A percentile compares a stretch with the other conserved stretches of the same genome.
Evolutionary conservation across 1,140 invertebrate species (phyloP).

Genomic region (Diorhabda elongata): DNA sequence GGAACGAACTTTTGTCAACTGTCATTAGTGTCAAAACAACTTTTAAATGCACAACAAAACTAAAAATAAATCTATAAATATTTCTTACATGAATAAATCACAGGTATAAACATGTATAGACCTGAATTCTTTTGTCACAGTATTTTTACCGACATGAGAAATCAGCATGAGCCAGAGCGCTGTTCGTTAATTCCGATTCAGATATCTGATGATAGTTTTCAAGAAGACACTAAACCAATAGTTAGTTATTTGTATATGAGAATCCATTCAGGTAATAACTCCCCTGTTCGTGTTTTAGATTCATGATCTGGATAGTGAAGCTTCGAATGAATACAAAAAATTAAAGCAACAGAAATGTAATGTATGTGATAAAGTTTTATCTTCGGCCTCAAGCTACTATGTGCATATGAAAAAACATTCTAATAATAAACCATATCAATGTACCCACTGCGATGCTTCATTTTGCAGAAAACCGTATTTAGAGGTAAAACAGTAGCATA

Average conservation of each 20-base stretch:
- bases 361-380: conserved; percentile 70
- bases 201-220: background rate
- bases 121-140: conserved; percentile 15
- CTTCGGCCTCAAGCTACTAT: conserved; percentile 71
- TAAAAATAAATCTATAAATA: too few relatives aligned
- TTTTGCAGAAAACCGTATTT: conserved; percentile 64
- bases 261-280: background rate
- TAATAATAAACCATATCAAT: conserved; percentile 71
- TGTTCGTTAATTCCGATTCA: background rate
- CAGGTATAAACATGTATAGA: background rate
- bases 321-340: conserved; percentile 19
- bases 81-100: too few relatives aligned
- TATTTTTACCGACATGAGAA: conserved; percentile 7
- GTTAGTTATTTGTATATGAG: background rate
- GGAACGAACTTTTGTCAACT: too few relatives aligned
- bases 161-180: background rate
- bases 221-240: background rate
- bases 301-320: background rate
- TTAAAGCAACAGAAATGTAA: conserved; percentile 66
- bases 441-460: conserved; percentile 64
- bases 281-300: background rate
- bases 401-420: conserved; percentile 78
- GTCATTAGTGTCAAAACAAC: too few relatives aligned
- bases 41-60: too few relatives aligned
- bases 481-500: conserved; percentile 46